Evolutionary conservation across 2,797 vertebrate genomes (phyloP).

Genomic region (Falco columbarius): DNA sequence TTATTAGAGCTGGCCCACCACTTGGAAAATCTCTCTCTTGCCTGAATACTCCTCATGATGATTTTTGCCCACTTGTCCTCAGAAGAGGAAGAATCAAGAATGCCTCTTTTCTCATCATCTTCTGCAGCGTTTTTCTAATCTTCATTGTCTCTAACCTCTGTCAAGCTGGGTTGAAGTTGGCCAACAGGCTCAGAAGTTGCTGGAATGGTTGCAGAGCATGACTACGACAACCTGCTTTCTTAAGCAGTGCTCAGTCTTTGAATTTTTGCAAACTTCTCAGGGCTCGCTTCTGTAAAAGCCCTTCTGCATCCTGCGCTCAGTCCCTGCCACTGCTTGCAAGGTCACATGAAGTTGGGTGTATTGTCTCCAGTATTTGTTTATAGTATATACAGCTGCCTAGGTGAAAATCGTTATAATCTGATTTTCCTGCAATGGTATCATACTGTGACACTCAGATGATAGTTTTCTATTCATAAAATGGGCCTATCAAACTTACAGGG

Average conservation of each 20-base stretch:
- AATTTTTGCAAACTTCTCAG: background rate
- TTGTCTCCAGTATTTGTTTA: background rate
- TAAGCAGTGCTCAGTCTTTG: background rate
- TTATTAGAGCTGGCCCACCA: background rate
- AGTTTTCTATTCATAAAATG: background rate
- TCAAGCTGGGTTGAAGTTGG: background rate
- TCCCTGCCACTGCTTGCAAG: background rate
- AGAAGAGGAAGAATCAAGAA: background rate
- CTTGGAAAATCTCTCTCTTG: background rate
- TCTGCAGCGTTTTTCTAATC: background rate
- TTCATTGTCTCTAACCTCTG: background rate
- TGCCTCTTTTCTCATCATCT: background rate
- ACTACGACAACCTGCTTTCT: background rate
- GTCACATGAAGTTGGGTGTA: background rate
- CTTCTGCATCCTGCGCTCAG: background rate
- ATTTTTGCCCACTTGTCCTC: background rate
- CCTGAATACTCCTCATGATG: background rate
- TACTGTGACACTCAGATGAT: background rate
- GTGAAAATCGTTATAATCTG: background rate
- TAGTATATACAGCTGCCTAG: slow-evolving; percentile 5
- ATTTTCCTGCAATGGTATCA: background rate
- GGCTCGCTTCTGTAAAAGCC: background rate
- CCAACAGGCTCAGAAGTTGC: background rate
- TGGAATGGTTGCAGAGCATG: background rate
- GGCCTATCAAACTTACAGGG: background rate